These are phyloP conservation scores for Sympetrum striolatum DNA, from an alignment of 2,888 invertebrate species.

Conservation along the genomic window DNA sequence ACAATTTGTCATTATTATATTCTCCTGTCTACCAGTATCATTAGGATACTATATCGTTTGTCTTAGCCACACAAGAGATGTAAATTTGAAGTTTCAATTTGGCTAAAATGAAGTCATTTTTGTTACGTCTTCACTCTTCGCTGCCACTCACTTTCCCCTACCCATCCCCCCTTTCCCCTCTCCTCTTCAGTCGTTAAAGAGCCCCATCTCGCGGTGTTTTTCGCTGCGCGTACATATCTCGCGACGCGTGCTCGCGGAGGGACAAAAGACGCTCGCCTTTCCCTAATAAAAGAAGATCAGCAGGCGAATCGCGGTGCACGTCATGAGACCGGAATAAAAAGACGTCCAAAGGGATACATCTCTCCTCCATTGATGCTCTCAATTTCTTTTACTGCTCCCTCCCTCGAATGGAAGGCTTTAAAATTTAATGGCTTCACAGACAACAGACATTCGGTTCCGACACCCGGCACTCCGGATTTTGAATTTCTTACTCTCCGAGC, in stretches of 20 bases:
- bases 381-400: conserved; percentile 17
- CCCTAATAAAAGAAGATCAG: conserved; percentile 10
- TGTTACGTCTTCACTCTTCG: not conserved
- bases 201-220: not conserved
- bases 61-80: not conserved
- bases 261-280: not conserved
- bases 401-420: conserved; percentile 13
- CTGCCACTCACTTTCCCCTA: not conserved
- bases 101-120: not conserved
- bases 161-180: not conserved
- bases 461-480: conserved; percentile 37
- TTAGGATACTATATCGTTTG: not conserved
- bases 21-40: too few relatives aligned
- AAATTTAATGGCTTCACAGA: conserved; percentile 36
- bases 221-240: not conserved
- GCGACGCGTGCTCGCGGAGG: not conserved
- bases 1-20: too few relatives aligned
- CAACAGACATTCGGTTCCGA: conserved; percentile 7
- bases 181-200: not conserved
- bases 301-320: not conserved
- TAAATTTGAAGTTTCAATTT: not conserved
- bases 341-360: conserved; percentile 3
- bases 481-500: not conserved
- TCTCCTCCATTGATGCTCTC: not conserved
- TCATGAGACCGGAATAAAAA: conserved; percentile 13